Evolutionary conservation across 2,797 vertebrate genomes (phyloP), one percentile per base, ranked within the genome.

Genomic region (Ceryle rudis): DNA sequence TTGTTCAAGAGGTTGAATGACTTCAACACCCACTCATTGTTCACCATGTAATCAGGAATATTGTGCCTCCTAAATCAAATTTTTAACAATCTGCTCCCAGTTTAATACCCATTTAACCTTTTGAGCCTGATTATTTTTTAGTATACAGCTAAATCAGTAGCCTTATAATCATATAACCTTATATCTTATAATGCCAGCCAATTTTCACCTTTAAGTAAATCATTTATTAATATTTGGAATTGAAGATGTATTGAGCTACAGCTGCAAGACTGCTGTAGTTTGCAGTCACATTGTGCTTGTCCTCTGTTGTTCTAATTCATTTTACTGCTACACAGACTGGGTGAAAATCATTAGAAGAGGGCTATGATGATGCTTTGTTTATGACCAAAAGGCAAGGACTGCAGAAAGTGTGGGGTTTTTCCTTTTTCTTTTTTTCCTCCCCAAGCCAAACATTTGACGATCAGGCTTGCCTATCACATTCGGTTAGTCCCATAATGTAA

Each of bases 101-200:
- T 85, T 87, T 71, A 85, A 66, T 37, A 67, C 14, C 7, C 22
- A 14, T 89, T 95, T 80, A 93, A 87, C 67, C 75, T 92, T 74
- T 52, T 82, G 67, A 91, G 71, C 52, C 71, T 87, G 69, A 82
- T 67, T 77, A 74, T 94, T 85, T 87, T 82, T 88, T 41, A 87
- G 31, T 66, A 93, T 92, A 55, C 22, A 44, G 39, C 20, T 80
- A 85, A 80, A 77, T 74, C 81, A 11, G 55, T 62, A 44, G 20
- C 31, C 81, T 37, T 37, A 37, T 37, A 37, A 37, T 37, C 37
- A 10, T 37, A 37, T 37, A 37, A 11, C 37, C 37, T 37, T 37
- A 37, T 77, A 4, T 41, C 21, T 55, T 89, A 64, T 0, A 28
- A 23, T 16, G 33, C 18, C 57, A 85, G 18, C 28, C 9, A 39